These are phyloP conservation scores for Liopterus haemorrhoidalis DNA, from an alignment of 2,888 invertebrate genomes.

Conservation along the genomic window DNA sequence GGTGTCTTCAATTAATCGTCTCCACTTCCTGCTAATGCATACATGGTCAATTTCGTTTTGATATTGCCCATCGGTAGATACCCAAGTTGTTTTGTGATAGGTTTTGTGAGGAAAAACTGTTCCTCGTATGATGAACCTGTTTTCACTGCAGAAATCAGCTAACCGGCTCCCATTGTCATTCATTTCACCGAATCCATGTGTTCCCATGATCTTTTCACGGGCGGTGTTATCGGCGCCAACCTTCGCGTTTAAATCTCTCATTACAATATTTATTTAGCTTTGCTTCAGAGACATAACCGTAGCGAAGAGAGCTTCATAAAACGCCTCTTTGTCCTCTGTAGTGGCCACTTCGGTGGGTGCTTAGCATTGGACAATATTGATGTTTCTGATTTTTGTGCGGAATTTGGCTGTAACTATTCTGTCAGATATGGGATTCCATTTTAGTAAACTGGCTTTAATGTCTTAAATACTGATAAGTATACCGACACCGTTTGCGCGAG, in stretches of 20 bases:
- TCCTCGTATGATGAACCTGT: no score
- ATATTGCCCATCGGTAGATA: slow-evolving; percentile 16
- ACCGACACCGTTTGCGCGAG: no score
- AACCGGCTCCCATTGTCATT: slow-evolving; percentile 13
- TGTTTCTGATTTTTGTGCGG: no score
- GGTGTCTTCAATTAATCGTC: no score
- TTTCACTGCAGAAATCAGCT: slow-evolving; percentile 8
- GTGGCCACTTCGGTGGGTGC: slow-evolving; percentile 19
- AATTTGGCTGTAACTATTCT: no score
- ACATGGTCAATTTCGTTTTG: slow-evolving; percentile 22
- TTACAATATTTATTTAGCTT: slow-evolving; percentile 10
- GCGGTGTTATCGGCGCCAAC: slow-evolving; percentile 13
- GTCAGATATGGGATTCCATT: no score
- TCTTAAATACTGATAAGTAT: no score
- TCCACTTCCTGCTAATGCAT: no score
- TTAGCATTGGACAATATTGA: no score
- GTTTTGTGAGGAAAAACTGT: no score
- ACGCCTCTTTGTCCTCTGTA: slow-evolving; percentile 11
- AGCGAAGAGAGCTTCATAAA: slow-evolving; percentile 5
- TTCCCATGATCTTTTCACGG: slow-evolving; percentile 11
- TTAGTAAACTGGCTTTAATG: no score
- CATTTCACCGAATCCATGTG: slow-evolving; percentile 9
- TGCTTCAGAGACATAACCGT: not conserved
- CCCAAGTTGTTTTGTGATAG: slow-evolving; percentile 22
- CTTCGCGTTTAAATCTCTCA: slow-evolving; percentile 21